Evolutionary conservation across 37 sponge, comb jelly and placozoan species (phyloP), one percentile per base, ranked within the genome.

Genomic region (Petrosia ficiformis): DNA sequence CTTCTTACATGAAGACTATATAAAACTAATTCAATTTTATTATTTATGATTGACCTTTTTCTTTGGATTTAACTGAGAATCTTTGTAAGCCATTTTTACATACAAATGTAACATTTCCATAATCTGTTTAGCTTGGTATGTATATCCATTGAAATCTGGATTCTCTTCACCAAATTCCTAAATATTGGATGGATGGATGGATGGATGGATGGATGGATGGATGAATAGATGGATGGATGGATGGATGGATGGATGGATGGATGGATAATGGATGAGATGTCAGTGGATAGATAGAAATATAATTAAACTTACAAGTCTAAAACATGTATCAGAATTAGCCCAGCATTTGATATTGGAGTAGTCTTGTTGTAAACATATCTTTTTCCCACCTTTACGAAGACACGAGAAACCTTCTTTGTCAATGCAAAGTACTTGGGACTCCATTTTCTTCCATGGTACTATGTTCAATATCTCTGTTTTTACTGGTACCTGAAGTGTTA

Each of bases 381-480:
- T 64, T 4, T 67, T 80, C 57, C 66, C 57, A 2, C 68, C 75
- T 43, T 59, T 73, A 30, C 73, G 39, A 4, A 79, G 44, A 11
- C 70, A 73, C 30, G 68, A 58, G 52, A 86, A 54, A 2, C 86
- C 75, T 28, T 74, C 40, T 1, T 57, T 48, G 54, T 42, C 74
- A 58, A 86, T n/a, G 14, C 86, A 80, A 73, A 86, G 79, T 52
- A 66, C 38, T 14, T 35, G 19, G 16, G 24, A 41, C 32, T 86
- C 64, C 86, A 86, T 86, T 59, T 74, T 74, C 42, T 79, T 79
- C 75, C 80, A 58, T 26, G 73, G 80, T 54, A 84, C 77, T 65
- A 81, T 72, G 24, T 4, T 33, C 61, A 82, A 4, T 1, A 84
- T 78, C 22, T 84, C 79, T 57, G 56, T 34, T 39, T 72, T 57